These are phyloP conservation scores for Melinaea menophilus DNA, from an alignment of 2,888 invertebrate species.

Conservation along the genomic window DNA sequence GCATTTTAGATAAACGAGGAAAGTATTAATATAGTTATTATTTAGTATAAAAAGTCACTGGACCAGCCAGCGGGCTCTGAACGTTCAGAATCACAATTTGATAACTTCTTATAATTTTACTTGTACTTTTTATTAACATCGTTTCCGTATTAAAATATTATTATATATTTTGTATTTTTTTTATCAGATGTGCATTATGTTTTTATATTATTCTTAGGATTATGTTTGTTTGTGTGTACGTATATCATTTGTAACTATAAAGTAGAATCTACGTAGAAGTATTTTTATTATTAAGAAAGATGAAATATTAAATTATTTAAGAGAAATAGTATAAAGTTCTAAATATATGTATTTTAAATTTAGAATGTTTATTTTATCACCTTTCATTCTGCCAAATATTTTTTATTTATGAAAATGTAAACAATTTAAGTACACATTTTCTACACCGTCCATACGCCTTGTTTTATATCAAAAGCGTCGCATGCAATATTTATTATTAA, in stretches of 20 bases:
- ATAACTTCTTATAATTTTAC: not conserved
- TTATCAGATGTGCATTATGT: too few species aligned
- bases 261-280: not conserved
- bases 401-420: not conserved
- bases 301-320: too few species aligned
- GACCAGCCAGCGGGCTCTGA: not conserved
- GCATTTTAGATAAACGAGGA: too few species aligned
- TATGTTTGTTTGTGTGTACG: not conserved
- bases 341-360: not conserved
- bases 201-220: not conserved
- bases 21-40: too few species aligned
- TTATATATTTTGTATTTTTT: not conserved
- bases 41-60: not conserved
- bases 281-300: too few species aligned
- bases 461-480: not conserved
- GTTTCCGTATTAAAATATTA: not conserved
- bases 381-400: not conserved
- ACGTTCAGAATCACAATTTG: not conserved
- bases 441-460: not conserved
- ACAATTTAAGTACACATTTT: not conserved
- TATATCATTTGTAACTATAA: not conserved
- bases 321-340: not conserved
- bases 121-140: conserved; percentile 1
- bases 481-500: not conserved
- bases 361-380: not conserved